Base-by-base conservation (phyloP, 2,113 vertebrate species). In the Oenanthe oenanthe region DNA sequence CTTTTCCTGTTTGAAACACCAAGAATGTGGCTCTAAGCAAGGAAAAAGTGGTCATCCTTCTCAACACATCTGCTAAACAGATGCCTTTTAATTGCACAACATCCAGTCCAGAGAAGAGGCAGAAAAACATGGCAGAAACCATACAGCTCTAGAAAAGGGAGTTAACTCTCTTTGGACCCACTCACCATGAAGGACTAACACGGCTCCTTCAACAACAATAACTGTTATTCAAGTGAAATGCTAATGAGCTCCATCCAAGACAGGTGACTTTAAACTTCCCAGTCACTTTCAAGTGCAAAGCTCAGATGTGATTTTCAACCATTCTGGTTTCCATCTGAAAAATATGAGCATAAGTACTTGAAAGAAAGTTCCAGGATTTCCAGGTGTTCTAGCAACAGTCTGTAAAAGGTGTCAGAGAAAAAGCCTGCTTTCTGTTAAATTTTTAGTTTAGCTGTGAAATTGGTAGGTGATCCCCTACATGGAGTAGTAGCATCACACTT, bases 311-410 rank as follows among this genome's bases (percentile, higher is more conserved):
- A 75, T 79, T 91, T 94, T 94, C 70, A 66, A 13, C 14, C 7
- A 38, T 79, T 93, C 45, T 73, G 26, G 29, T 87, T 89, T 92
- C 38, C 54, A 73, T 57, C 31, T 70, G 40, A 88, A 65, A 38
- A 85, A 72, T 58, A 84, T 1, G 2, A 85, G 24, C 18, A 10
- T 43, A 79, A 70, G 42, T 54, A 62, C 40, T 76, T 50, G 36
- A 51, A 76, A 80, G 47, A 91, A 92, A 68, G n/a, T 62, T 78
- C 18, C 43, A 45, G 43, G 42, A 19, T 88, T 38, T 72, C 50
- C 61, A 75, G 84, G 81, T 95, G 94, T 76, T 87, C 73, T 61
- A 89, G 54, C 40, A 91, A n/a, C 47, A 65, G 29, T 8, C 62
- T 72, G 38, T 65, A 89, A 86, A 81, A 86, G 17, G 31, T 50